Evolutionary conservation across 2,113 vertebrate species (phyloP).

Genomic region (Stegastes partitus): DNA sequence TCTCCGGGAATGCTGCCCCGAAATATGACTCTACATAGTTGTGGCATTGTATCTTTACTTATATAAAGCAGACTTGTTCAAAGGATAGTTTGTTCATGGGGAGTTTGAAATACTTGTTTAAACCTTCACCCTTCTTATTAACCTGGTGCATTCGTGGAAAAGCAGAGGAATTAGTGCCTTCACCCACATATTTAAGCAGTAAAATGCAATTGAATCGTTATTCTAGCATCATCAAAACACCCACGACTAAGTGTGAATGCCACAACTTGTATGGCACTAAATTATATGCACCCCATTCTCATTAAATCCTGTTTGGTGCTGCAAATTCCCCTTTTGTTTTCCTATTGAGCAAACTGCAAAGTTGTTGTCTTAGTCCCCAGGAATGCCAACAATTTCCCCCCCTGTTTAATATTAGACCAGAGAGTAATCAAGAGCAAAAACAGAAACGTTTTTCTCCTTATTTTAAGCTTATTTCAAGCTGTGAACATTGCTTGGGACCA

Average conservation of each 20-base stretch:
- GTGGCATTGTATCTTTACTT: not conserved
- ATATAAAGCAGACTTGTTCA: not conserved
- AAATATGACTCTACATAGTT: slow-evolving; percentile 23
- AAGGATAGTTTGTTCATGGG: not conserved
- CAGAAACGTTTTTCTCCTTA: not conserved
- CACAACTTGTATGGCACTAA: slow-evolving; percentile 1
- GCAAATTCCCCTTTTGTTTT: slow-evolving; percentile 6
- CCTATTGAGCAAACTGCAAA: slow-evolving; percentile 77
- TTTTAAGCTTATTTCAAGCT: not conserved
- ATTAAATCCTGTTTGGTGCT: slow-evolving; percentile 2
- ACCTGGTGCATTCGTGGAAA: not conserved
- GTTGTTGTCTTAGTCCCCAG: slow-evolving; percentile 84
- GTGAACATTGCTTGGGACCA: not conserved
- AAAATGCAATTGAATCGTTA: not conserved
- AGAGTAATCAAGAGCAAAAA: slow-evolving; percentile 16
- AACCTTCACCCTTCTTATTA: not conserved
- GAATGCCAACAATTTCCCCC: slow-evolving; percentile 92
- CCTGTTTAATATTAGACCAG: slow-evolving; percentile 74
- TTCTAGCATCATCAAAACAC: slow-evolving; percentile 10
- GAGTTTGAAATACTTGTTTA: not conserved
- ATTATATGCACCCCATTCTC: not conserved
- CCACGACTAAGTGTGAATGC: not conserved
- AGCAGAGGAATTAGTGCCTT: not conserved
- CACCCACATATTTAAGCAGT: not conserved
- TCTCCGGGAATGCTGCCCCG: slow-evolving; percentile 38